Percentiles rank a stretch among this genome's conserved stretches.
phyloP scores from a whole-genome alignment of 2,113 vertebrate genomes.

The Oryzias javanicus region DNA sequence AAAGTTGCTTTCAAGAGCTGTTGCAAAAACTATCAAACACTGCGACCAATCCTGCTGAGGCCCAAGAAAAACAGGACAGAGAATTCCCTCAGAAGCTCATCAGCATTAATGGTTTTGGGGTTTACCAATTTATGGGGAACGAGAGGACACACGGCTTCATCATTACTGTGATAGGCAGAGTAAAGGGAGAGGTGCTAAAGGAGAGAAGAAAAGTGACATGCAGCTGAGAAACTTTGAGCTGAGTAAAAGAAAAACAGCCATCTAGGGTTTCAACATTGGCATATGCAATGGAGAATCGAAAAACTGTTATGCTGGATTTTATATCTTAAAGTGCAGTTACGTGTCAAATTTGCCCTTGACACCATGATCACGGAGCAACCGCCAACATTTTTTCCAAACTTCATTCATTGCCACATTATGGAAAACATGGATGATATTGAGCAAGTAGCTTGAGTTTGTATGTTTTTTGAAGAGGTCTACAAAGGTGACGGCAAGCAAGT shows the following conservation, averaged over 20 bases:
- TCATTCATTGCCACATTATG: too few species aligned
- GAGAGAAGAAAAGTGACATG: not conserved
- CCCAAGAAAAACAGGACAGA: not conserved
- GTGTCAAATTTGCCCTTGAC: too few species aligned
- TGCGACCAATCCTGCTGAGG: conserved; percentile 1
- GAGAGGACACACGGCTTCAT: not conserved
- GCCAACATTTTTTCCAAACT: too few species aligned
- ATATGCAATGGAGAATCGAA: too few species aligned
- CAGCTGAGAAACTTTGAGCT: not conserved
- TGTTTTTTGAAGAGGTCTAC: too few species aligned
- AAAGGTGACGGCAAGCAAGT: too few species aligned
- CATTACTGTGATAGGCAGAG: not conserved
- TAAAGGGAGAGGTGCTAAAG: not conserved
- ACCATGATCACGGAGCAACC: too few species aligned
- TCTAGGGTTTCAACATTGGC: not conserved
- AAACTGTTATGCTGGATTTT: too few species aligned
- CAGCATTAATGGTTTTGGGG: not conserved
- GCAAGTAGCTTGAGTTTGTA: too few species aligned
- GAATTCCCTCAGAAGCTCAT: conserved; percentile 3
- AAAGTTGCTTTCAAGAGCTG: not conserved
- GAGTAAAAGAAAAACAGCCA: not conserved
- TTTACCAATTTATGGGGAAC: conserved; percentile 3
- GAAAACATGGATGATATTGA: too few species aligned
- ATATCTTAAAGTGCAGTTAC: too few species aligned
- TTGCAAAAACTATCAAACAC: not conserved